phyloP scores from a whole-genome alignment of 2,113 vertebrate genomes.

The Lipophrys pholis region DNA sequence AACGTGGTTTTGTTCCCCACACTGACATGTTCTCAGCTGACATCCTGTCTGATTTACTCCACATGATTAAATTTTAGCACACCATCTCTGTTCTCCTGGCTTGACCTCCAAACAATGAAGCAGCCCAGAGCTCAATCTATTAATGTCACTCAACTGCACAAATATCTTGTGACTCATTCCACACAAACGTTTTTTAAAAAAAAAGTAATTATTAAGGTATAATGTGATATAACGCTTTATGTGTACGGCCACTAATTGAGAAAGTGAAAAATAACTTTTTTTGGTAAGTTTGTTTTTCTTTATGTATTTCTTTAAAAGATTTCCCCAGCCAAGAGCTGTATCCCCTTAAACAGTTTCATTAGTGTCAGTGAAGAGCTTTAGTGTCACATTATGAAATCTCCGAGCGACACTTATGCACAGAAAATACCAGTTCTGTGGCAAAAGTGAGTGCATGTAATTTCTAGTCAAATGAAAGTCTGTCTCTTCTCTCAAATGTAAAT shows the following conservation, averaged over 20 bases:
- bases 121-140: conserved; percentile 56
- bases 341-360: conserved; percentile 43
- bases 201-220: conserved; percentile 54
- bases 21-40: conserved; percentile 41
- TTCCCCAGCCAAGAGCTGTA: conserved; percentile 12
- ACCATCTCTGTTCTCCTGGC: conserved; percentile 34
- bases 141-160: conserved; percentile 52
- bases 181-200: conserved; percentile 55
- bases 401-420: background rate
- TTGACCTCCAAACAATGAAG: conserved; percentile 62
- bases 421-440: conserved; percentile 32
- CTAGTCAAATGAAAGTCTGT: conserved; percentile 31
- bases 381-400: conserved; percentile 18
- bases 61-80: conserved; percentile 58
- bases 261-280: conserved; percentile 1
- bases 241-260: conserved; percentile 11
- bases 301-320: conserved; percentile 40
- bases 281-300: conserved; percentile 31
- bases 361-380: conserved; percentile 26
- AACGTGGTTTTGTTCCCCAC: conserved; percentile 56
- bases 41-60: conserved; percentile 53
- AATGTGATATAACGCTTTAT: conserved; percentile 23
- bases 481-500: conserved; percentile 49
- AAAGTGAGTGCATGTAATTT: conserved; percentile 14
- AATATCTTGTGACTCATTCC: conserved; percentile 44